These are phyloP conservation scores for Eristalis arbustorum DNA, from an alignment of 2,888 invertebrate species.

Conservation along the genomic window DNA sequence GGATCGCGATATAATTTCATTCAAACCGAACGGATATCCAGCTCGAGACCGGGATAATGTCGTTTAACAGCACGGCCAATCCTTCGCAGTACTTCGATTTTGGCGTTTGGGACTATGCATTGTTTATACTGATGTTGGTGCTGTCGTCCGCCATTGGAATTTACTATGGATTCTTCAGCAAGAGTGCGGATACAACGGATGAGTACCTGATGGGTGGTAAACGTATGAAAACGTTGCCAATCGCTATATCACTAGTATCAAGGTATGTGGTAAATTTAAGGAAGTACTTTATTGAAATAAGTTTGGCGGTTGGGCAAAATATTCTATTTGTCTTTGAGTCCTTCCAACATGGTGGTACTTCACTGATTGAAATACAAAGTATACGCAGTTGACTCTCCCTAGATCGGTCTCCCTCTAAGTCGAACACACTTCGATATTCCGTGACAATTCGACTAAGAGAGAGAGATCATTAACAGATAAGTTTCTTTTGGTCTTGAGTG, in stretches of 20 bases:
- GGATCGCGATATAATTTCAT: neutral
- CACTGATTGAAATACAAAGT: no score
- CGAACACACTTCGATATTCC: no score
- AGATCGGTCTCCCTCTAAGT: no score
- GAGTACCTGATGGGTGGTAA: conserved; percentile 83
- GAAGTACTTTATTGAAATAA: no score
- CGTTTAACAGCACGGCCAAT: neutral
- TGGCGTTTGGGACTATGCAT: conserved; percentile 81
- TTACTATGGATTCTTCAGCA: conserved; percentile 82
- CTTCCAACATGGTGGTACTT: no score
- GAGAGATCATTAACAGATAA: no score
- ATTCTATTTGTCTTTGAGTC: no score
- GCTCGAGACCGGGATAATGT: neutral
- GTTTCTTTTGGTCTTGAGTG: no score
- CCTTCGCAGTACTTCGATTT: conserved; percentile 72
- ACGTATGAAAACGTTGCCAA: conserved; percentile 83
- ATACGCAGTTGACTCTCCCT: no score
- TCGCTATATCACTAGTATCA: conserved; percentile 84
- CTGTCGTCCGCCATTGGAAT: conserved; percentile 82
- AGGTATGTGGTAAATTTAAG: conserved; percentile 72
- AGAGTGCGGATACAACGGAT: conserved; percentile 81
- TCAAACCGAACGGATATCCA: neutral
- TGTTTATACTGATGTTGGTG: conserved; percentile 81
- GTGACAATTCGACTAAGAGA: no score
- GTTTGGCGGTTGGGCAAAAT: no score